Evolutionary conservation across 2,797 vertebrate genomes (phyloP), one percentile per base, ranked within the genome.

Genomic region (Phataginus tetradactyla): DNA sequence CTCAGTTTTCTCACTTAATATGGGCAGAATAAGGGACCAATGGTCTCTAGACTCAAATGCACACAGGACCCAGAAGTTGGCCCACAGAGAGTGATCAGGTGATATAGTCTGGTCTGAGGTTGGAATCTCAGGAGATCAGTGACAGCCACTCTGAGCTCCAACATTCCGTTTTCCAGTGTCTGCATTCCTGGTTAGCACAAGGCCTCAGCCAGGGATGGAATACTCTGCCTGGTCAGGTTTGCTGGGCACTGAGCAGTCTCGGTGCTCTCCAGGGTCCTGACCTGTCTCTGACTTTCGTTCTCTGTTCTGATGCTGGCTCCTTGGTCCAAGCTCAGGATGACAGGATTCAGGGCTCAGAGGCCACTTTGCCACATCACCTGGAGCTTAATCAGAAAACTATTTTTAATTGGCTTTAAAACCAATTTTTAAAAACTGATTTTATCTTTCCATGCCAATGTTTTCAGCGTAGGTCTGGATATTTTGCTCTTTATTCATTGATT

Each of bases 261-360:
- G 20, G 88, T 74, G 95, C 96, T 97, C 88, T 97, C 97, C 97
- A 95, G 27, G 93, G 96, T 97, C 53, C 96, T 97, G 96, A 90
- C 45, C 5, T 5, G 17, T n/a, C 15, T 53, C 37, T 32, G 23
- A 11, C 29, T 34, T 45, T 20, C 7, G 7, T 59, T 72, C 63
- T 53, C n/a, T 4, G 45, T 53, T 37, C 37, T 5, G 51, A 80
- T 18, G 11, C 59, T 15, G 27, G 32, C 21, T 80, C 17, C 68
- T 69, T 42, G 51, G 14, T 8, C n/a, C 53, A 87, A 20, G 27
- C 37, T 66, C 75, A 45, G 0, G 0, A 57, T 14, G 13, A 34
- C 15, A 18, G 74, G 11, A 66, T 25, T 4, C 57, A 51, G 34
- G 49, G 21, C 80, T 79, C 5, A 5, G 37, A 29, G 12, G 18